These are phyloP conservation scores for Lycocorax pyrrhopterus DNA, from an alignment of 2,113 vertebrate genomes.

Conservation along the genomic window DNA sequence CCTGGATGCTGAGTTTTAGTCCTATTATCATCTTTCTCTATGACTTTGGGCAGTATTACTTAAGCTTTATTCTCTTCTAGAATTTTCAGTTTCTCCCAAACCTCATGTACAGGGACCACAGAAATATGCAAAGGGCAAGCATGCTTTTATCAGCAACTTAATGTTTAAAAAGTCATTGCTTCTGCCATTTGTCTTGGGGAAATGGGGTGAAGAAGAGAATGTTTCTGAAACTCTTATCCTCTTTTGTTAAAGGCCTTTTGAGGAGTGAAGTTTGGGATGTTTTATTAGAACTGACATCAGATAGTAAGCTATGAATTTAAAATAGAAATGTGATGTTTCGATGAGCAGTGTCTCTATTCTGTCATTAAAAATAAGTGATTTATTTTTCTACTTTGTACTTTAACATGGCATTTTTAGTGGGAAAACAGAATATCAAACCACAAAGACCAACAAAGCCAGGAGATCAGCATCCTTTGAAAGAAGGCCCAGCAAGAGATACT, in stretches of 20 bases:
- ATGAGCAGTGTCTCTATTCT: neutral
- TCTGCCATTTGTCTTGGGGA: neutral
- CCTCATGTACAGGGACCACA: accelerated
- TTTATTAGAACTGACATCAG: neutral
- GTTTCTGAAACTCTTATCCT: neutral
- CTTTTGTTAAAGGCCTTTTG: neutral
- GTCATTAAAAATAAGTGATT: neutral
- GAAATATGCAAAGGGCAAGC: neutral
- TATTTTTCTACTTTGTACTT: neutral
- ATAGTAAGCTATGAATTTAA: neutral
- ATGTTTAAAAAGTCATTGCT: neutral
- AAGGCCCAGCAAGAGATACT: conserved; percentile 94
- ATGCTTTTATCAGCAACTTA: neutral
- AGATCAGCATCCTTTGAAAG: conserved; percentile 93
- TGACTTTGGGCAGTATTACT: neutral
- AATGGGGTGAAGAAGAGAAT: neutral
- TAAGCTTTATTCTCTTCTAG: neutral
- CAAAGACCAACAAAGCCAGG: conserved; percentile 92
- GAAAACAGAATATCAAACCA: conserved; percentile 99
- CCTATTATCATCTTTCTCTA: neutral
- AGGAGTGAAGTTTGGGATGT: neutral
- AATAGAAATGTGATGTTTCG: neutral
- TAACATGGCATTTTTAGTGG: conserved; percentile 71
- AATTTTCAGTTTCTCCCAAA: neutral
- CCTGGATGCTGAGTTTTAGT: neutral